phyloP scores from a whole-genome alignment of 2,113 vertebrate genomes.

The Leptodactylus fuscus region DNA sequence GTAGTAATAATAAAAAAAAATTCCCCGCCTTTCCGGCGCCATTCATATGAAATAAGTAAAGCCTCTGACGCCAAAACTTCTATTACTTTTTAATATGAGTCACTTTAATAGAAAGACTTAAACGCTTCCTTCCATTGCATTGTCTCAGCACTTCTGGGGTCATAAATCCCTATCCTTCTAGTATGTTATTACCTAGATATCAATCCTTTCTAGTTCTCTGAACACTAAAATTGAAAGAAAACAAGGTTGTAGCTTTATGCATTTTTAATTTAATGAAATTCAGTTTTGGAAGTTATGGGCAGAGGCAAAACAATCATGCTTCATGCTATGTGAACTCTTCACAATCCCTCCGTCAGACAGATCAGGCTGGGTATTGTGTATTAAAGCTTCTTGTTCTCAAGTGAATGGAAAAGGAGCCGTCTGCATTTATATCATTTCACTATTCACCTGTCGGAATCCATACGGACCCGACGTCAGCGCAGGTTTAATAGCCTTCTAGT shows the following conservation, averaged over 20 bases:
- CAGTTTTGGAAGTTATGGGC: constrained; percentile 64
- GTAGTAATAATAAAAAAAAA: constrained; percentile 66
- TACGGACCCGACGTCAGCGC: background rate
- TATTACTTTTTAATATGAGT: constrained; percentile 72
- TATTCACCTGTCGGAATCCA: background rate
- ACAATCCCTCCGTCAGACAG: constrained; percentile 37
- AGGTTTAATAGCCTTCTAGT: background rate
- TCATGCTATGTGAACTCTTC: constrained; percentile 48
- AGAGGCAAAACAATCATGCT: constrained; percentile 57
- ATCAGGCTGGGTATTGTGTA: constrained; percentile 19
- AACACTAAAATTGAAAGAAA: constrained; percentile 77
- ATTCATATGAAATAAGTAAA: constrained; percentile 65
- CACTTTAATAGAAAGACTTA: constrained; percentile 71
- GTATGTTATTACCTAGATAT: constrained; percentile 69
- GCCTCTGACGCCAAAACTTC: constrained; percentile 60
- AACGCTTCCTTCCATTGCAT: constrained; percentile 65
- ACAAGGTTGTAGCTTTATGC: constrained; percentile 72
- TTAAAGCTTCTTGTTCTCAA: constrained; percentile 25
- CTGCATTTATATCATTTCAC: constrained; percentile 7
- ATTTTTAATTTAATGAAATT: constrained; percentile 74
- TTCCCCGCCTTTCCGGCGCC: constrained; percentile 61
- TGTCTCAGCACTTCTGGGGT: constrained; percentile 68
- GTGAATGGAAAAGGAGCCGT: background rate
- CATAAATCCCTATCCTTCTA: constrained; percentile 71
- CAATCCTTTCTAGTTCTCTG: constrained; percentile 76